phyloP scores from a whole-genome alignment of 2,888 invertebrate species.

The Scaptomyza tumidula region DNA sequence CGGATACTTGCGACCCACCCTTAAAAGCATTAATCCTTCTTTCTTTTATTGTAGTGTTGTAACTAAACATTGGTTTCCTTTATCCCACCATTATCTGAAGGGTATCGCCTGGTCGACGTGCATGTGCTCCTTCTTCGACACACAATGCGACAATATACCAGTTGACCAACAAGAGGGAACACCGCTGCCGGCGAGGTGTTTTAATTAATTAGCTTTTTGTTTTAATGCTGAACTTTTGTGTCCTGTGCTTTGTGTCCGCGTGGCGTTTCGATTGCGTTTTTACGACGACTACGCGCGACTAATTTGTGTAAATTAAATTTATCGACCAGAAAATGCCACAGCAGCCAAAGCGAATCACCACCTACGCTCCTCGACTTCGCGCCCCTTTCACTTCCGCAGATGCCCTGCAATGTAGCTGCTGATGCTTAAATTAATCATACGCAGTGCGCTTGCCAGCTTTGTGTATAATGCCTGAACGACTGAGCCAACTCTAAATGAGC shows the following conservation, averaged over 20 bases:
- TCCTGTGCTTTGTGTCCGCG: constrained; percentile 53
- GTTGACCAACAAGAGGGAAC: constrained; percentile 14
- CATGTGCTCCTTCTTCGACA: background rate
- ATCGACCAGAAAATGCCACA: constrained; percentile 79
- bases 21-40: no score
- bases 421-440: constrained; percentile 78
- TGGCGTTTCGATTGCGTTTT: constrained; percentile 73
- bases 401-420: background rate
- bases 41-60: no score
- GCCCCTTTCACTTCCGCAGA: background rate
- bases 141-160: background rate
- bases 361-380: background rate
- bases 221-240: constrained; percentile 71
- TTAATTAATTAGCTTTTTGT: constrained; percentile 80
- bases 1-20: background rate
- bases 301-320: constrained; percentile 81
- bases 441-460: constrained; percentile 60
- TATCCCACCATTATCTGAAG: background rate
- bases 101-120: background rate
- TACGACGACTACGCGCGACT: constrained; percentile 78
- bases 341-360: constrained; percentile 54
- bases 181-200: constrained; percentile 63
- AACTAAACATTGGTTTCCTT: no score
- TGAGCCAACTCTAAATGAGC: constrained; percentile 26
- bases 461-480: constrained; percentile 22